A percentile compares a stretch with the other conserved stretches of the same genome.
These are phyloP conservation scores for Delphinapterus leucas DNA, from an alignment of 2,113 vertebrate species.

Conservation along the genomic window DNA sequence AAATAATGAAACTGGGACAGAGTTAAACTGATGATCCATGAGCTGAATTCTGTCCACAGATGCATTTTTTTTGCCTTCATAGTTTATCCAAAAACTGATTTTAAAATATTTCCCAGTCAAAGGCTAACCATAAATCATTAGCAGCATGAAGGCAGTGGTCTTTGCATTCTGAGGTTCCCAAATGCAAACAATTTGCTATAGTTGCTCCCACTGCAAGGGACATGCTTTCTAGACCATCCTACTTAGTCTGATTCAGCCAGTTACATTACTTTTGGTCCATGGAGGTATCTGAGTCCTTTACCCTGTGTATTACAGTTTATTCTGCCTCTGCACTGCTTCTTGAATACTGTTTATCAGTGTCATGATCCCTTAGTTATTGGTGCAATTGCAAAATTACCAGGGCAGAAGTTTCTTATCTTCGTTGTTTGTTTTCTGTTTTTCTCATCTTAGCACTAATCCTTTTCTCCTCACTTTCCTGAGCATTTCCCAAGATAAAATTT, in stretches of 20 bases:
- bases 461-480: neutral
- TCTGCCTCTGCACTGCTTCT: neutral
- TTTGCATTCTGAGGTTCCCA: neutral
- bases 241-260: neutral
- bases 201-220: neutral
- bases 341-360: neutral
- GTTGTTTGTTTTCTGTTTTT: neutral
- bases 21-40: neutral
- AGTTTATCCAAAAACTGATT: neutral
- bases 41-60: neutral
- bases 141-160: neutral
- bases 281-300: neutral
- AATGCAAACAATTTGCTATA: neutral
- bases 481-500: neutral
- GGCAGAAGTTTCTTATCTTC: neutral
- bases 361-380: neutral
- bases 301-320: neutral
- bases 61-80: neutral
- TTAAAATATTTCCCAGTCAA: neutral
- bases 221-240: neutral
- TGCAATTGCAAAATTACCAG: neutral
- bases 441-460: neutral
- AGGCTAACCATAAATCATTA: neutral
- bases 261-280: neutral
- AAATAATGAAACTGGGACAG: neutral